Evolutionary conservation across 2,888 invertebrate genomes (phyloP).

Genomic region (Cephus runcator): DNA sequence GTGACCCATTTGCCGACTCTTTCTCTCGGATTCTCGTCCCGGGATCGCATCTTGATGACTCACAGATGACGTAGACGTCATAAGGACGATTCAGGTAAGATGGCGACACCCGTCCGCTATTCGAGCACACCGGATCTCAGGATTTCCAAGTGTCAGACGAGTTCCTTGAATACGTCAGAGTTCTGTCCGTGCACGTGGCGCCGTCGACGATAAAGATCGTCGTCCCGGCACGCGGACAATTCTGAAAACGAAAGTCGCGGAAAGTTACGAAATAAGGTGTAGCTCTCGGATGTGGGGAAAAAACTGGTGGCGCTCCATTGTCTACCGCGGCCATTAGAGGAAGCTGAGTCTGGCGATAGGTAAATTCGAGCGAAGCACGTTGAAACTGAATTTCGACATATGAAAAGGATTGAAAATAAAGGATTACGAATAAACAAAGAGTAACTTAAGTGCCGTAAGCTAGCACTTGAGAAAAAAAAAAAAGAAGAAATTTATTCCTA

Average conservation of each 20-base stretch:
- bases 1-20: not conserved
- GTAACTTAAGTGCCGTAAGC: rapidly evolving
- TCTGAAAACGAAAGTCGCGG: conserved; percentile 22
- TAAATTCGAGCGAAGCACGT: not conserved
- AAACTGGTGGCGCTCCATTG: conserved; percentile 8
- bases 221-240: conserved; percentile 1
- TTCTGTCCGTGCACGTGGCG: not conserved
- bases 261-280: conserved; percentile 13
- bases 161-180: not conserved
- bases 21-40: not conserved
- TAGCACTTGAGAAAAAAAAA: not conserved
- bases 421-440: not conserved
- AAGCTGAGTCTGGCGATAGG: not conserved
- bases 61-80: not conserved
- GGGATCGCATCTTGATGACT: not conserved
- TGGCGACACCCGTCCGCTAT: not conserved
- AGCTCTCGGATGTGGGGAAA: conserved; percentile 13
- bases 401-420: rapidly evolving
- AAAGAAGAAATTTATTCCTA: not conserved
- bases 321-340: not conserved
- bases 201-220: not conserved
- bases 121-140: not conserved
- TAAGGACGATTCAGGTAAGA: not conserved
- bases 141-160: not conserved
- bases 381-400: not conserved